Evolutionary conservation across 2,797 vertebrate genomes (phyloP), one percentile per base, ranked within the genome.

Genomic region (Eurystomus glaucurus): DNA sequence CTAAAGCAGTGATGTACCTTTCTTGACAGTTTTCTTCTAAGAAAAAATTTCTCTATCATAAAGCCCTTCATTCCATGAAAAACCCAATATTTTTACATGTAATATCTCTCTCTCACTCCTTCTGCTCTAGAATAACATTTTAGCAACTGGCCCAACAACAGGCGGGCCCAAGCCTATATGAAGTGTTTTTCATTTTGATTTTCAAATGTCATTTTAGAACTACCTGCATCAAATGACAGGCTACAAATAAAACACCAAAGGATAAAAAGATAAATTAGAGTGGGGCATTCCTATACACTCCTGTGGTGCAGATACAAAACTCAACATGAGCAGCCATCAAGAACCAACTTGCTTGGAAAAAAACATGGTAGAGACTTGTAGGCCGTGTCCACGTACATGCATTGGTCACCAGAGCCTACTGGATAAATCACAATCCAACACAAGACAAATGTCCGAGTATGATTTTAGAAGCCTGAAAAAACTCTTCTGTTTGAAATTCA

Each of bases 371-470:
- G 23, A 22, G 22, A 33, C 14, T n/a, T 37, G 5, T 7, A 71
- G 52, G 26, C 31, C 39, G 64, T 0, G 0, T 51, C 5, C 54
- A 79, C 37, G 11, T 28, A 51, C 33, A 48, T 50, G 22, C 26
- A 33, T 68, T 1, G 0, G 33, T 61, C 29, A 65, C 6, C 0
- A 0, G 29, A 75, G 45, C 16, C n/a, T 52, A 46, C 14, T 54
- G 29, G 5, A 3, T 22, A 66, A 81, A 9, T 46, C 2, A 0
- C 37, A 35, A 3, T 68, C 46, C 43, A 62, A 70, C 55, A 60
- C 28, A 77, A 46, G 21, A 22, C 8, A 82, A 71, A 61, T 11
- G 19, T 16, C 54, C 7, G 22, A 57, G 14, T 8, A 65, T 2
- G 2, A 31, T 60, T 90, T 93, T 43, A 75, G 69, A 92, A 81